Evolutionary conservation across 2,888 invertebrate species (phyloP).

Genomic region (Dolomedes plantarius): DNA sequence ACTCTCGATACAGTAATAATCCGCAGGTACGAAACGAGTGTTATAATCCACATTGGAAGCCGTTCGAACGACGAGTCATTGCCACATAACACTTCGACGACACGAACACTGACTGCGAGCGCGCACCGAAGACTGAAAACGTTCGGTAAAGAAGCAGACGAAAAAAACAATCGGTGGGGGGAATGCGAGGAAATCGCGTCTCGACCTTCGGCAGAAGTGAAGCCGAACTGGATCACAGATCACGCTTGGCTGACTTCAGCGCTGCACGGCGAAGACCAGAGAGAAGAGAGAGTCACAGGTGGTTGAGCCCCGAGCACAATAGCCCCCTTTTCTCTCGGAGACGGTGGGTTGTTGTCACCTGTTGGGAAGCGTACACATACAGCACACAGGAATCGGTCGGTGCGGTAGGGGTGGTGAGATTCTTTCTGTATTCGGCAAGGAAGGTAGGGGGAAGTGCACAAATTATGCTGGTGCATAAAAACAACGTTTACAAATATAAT

Average conservation of each 20-base stretch:
- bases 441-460: neutral
- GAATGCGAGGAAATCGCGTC: neutral
- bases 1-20: no score
- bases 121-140: no score
- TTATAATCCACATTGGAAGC: no score
- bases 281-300: neutral
- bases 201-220: neutral
- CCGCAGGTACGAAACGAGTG: no score
- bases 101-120: no score
- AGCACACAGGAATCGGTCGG: neutral
- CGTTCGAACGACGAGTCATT: no score
- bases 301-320: neutral
- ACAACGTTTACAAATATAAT: no score
- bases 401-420: no score
- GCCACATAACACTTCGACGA: no score
- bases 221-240: conserved; percentile 8
- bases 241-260: neutral
- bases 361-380: neutral
- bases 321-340: neutral
- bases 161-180: neutral
- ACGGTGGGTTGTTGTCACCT: neutral
- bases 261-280: neutral
- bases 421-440: neutral
- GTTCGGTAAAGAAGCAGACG: neutral
- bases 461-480: neutral